Evolutionary conservation across 1,140 invertebrate species (phyloP).

Genomic region (Papilio machaon): DNA sequence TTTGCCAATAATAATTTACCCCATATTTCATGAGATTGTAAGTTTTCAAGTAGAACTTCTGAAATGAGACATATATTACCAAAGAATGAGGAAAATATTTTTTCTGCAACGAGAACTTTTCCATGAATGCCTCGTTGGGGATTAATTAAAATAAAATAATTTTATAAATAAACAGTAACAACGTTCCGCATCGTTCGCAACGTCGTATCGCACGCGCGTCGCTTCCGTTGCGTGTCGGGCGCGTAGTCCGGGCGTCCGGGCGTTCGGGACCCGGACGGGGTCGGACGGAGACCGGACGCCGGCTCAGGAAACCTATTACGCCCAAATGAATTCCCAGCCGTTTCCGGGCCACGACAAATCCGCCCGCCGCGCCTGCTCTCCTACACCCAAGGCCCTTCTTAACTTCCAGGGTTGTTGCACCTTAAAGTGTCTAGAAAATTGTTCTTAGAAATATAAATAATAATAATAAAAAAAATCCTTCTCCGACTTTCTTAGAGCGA

Average conservation of each 20-base stretch:
- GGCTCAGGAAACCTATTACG: constrained; percentile 80
- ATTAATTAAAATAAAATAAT: constrained; percentile 30
- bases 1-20: too few species aligned
- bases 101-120: neutral
- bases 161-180: neutral
- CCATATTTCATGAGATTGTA: neutral
- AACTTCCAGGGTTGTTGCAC: constrained; percentile 55
- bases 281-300: constrained; percentile 56
- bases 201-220: constrained; percentile 49
- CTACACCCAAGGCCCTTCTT: constrained; percentile 70
- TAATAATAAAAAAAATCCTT: neutral
- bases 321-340: constrained; percentile 80
- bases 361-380: constrained; percentile 61
- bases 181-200: constrained; percentile 29
- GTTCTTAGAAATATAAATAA: neutral
- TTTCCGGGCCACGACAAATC: constrained; percentile 78
- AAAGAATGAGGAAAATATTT: neutral
- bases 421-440: neutral
- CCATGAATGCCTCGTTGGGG: neutral
- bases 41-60: neutral
- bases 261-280: constrained; percentile 62
- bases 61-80: neutral
- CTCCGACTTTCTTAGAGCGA: neutral
- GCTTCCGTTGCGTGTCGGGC: constrained; percentile 76
- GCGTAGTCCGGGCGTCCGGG: constrained; percentile 49